Evolutionary conservation across 2,113 vertebrate genomes (phyloP), one percentile per base, ranked within the genome.

Genomic region (Tapirus terrestris): DNA sequence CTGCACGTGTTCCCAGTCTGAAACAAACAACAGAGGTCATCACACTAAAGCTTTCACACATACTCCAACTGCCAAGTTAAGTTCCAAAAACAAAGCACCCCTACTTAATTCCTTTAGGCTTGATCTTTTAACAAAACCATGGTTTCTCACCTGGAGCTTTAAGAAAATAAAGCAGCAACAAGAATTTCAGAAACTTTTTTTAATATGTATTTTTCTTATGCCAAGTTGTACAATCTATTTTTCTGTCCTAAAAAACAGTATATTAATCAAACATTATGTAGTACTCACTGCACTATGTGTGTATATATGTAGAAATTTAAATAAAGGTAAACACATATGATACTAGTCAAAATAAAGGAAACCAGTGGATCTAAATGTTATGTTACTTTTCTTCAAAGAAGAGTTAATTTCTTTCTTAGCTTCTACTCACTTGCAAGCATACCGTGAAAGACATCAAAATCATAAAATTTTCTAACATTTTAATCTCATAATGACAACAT

Each of bases 1-100:
- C 51, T 99, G 99, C 11, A 99, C 99, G 97, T 99, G 99, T 88
- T 99, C 99, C 94, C 97, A 99, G 93, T 99, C 99, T 99, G 98
- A 95, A 98, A 98, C 8, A 83, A 87, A 98, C 58, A 53, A 97
- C 4, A 75, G 3, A 83, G 79, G 75, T 4, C 60, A 96, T 63
- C 56, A 84, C 21, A 53, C 8, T 3, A 51, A 82, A 83, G 10
- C 61, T 43, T 87, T 21, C 8, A 94, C 0, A 25, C 3, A 18
- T 1, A 95, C 14, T 65, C 16, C 3, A 29, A 81, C 2, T 3
- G 65, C 31, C 43, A 36, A 10, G 39, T 25, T 39, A 89, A 68
- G 39, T 92, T 88, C 39, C 84, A 88, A 93, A 86, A 82, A 48
- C 16, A 70, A 85, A 88, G 10, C 53, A 84, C 67, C n/a, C 76